phyloP scores from a whole-genome alignment of 2,797 vertebrate species.

The Peromyscus eremicus region DNA sequence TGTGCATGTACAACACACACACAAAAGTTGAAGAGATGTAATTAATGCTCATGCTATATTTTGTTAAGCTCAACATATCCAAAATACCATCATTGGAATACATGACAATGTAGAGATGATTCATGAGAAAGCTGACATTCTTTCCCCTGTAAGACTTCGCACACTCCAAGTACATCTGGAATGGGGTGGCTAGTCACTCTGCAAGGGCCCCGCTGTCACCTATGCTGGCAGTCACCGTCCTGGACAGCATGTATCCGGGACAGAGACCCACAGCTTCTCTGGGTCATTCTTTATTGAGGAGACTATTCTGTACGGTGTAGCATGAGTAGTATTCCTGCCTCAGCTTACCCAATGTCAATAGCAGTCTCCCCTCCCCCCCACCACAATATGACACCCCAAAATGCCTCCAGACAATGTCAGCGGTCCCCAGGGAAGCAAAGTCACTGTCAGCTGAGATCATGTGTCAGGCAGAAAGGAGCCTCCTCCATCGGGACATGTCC shows the following conservation, averaged over 20 bases:
- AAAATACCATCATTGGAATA: neutral
- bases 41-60: neutral
- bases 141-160: neutral
- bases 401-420: neutral
- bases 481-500: neutral
- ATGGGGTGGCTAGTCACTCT: accelerated
- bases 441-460: neutral
- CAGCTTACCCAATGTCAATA: neutral
- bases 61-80: neutral
- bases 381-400: neutral
- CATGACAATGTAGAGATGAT: neutral
- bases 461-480: neutral
- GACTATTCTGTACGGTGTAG: accelerated
- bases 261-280: neutral
- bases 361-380: neutral
- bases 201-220: accelerated
- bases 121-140: neutral
- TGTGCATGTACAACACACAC: neutral
- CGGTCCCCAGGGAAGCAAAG: neutral
- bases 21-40: neutral
- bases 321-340: neutral
- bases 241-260: accelerated
- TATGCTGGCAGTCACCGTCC: accelerated
- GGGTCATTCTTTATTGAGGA: accelerated
- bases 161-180: neutral